Conservation (phyloP, 2,888 invertebrate genomes). For the Hypena proboscidalis region DNA sequence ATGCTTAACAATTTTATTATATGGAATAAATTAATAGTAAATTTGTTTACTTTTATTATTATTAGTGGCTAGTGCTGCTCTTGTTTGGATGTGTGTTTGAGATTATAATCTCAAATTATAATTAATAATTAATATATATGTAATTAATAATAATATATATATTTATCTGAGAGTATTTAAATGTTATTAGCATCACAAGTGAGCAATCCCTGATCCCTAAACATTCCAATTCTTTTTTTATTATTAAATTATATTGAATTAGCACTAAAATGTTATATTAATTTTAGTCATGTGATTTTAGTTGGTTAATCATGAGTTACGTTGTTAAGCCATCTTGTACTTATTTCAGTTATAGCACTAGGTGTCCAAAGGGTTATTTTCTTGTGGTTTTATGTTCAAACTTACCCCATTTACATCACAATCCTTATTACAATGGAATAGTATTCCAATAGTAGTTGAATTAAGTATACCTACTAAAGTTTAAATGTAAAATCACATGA, state of each 20-base stretch:
- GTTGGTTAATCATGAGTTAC: conserved; percentile 35
- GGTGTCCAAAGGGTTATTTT: conserved; percentile 46
- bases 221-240: conserved; percentile 68
- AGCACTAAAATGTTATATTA: conserved; percentile 32
- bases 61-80: conserved; percentile 65
- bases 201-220: conserved; percentile 44
- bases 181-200: conserved; percentile 60
- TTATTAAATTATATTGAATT: conserved; percentile 2
- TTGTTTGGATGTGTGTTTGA: conserved; percentile 56
- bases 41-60: conserved; percentile 36
- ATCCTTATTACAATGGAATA: conserved; percentile 29
- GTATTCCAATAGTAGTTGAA: conserved; percentile 42
- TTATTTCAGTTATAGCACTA: conserved; percentile 44
- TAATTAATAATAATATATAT: conserved; percentile 37
- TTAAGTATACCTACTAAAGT: conserved; percentile 41
- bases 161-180: conserved; percentile 57
- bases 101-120: conserved; percentile 56
- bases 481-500: conserved; percentile 69
- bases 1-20: conserved; percentile 25
- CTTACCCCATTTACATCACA: conserved; percentile 27
- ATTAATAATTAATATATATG: conserved; percentile 36
- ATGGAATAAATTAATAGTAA: conserved; percentile 25
- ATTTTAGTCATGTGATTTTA: conserved; percentile 44
- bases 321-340: conserved; percentile 40
- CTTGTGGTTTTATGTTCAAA: conserved; percentile 65